Evolutionary conservation across 1,140 invertebrate genomes (phyloP).

Genomic region (Micrasema longulum): DNA sequence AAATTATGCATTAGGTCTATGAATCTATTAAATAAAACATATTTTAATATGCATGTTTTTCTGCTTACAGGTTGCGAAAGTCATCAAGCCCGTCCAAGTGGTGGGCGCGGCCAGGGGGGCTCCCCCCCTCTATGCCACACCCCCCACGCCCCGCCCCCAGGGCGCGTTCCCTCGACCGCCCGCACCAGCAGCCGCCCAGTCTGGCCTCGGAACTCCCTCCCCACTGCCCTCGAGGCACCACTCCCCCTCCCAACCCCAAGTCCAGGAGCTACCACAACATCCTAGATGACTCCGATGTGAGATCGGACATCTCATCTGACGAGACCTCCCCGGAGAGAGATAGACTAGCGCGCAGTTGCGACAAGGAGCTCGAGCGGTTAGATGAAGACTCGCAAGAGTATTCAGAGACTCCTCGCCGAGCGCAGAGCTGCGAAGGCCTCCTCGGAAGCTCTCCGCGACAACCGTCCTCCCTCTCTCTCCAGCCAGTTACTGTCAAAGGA

Average conservation of each 20-base stretch:
- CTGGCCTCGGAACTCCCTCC: slow-evolving; percentile 42
- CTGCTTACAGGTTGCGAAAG: slow-evolving; percentile 71
- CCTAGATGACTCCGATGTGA: slow-evolving; percentile 61
- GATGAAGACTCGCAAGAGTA: slow-evolving; percentile 59
- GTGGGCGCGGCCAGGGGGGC: slow-evolving; percentile 66
- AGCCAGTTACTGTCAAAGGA: slow-evolving; percentile 62
- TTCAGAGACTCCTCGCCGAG: slow-evolving; percentile 56
- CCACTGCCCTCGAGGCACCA: slow-evolving; percentile 14
- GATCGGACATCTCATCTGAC: slow-evolving; percentile 51
- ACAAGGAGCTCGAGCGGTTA: slow-evolving; percentile 57
- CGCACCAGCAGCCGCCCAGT: slow-evolving; percentile 53
- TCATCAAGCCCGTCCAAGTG: slow-evolving; percentile 71
- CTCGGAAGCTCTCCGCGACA: slow-evolving; percentile 59
- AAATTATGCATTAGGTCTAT: too few species aligned
- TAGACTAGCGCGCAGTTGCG: slow-evolving; percentile 60
- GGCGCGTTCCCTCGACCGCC: slow-evolving; percentile 54
- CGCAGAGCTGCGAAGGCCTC: slow-evolving; percentile 64
- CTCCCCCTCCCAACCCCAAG: slow-evolving; percentile 58
- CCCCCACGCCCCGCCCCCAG: slow-evolving; percentile 54
- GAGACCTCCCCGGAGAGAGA: slow-evolving; percentile 59
- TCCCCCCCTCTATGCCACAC: slow-evolving; percentile 58
- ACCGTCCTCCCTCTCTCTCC: slow-evolving; percentile 60
- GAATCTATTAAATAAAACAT: too few species aligned
- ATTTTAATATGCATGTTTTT: too few species aligned
- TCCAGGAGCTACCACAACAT: slow-evolving; percentile 79